Base-by-base conservation (phyloP, 2,797 vertebrate species). In the Hydrophis major region DNA sequence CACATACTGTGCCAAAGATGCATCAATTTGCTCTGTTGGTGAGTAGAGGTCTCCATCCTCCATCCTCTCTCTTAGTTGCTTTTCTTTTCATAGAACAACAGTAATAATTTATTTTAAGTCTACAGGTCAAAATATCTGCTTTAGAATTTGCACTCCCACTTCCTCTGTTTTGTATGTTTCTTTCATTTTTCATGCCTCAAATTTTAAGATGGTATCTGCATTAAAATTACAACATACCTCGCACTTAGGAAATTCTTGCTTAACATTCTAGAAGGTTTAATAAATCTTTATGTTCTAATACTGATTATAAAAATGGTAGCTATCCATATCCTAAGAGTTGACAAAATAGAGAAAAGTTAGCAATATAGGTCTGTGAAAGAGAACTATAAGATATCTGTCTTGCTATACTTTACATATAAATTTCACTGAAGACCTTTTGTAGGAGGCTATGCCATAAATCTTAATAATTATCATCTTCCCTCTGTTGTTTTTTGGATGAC, bases 21-120 rank as follows among this genome's bases (percentile, higher is more conserved):
- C 99, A 7, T 98, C 99, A 1, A 18, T 98, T 96, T 99, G 99
- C 53, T 97, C 98, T 27, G 97, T 99, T 11, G 99, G 99, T 99
- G 96, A 98, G 98, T 97, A 2, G 32, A 0, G 3, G 20, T 87
- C 66, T 37, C 42, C 56, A 56, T 16, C 2, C 1, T 16, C 2
- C 1, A 89, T 10, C 12, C 25, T 56, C 20, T 61, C 47, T 37
- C 20, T 86, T 7, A 61, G 20, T 42, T 92, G 10, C 25, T 50
- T 50, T 28, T 87, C 28, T 83, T 13, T 50, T 87, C 57, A n/a
- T 20, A 69, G 4, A 69, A 42, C 13, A n/a, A 83, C 20, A 27
- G 28, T 60, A 28, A 61, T 27, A 63, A n/a, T 86, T 50, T 28
- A 55, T 57, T 37, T 88, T 55, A 28, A 32, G 14, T 28, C 7